These are phyloP conservation scores for Tenualosa ilisha DNA, from an alignment of 2,797 vertebrate genomes.

Conservation along the genomic window DNA sequence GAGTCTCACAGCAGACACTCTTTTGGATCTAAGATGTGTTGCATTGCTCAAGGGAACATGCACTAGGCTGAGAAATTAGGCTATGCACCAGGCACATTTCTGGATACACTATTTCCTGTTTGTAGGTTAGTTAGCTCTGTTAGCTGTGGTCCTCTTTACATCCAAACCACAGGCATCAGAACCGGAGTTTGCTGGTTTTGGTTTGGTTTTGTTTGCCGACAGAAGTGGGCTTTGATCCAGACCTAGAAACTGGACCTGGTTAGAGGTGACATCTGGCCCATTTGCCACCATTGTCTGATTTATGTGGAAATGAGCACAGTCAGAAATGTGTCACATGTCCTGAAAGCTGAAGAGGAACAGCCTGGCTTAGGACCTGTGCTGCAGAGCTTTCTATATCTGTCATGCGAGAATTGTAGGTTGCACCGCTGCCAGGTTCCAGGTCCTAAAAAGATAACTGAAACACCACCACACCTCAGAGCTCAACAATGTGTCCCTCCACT, in stretches of 20 bases:
- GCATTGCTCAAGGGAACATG: neutral
- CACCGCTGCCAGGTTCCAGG: too few species aligned
- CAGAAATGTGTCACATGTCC: neutral
- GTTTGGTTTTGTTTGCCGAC: neutral
- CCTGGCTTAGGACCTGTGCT: neutral
- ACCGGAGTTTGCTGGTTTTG: neutral
- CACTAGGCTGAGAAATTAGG: slow-evolving; percentile 10
- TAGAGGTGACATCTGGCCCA: neutral
- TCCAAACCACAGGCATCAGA: neutral
- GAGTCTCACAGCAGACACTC: neutral
- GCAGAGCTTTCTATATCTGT: neutral
- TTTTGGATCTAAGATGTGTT: neutral
- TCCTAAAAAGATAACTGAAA: too few species aligned
- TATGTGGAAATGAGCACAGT: neutral
- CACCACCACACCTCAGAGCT: too few species aligned
- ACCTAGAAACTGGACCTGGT: neutral
- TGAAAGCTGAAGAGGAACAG: neutral
- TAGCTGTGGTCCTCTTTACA: neutral
- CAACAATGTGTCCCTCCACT: too few species aligned
- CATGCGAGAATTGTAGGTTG: neutral
- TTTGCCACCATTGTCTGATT: neutral
- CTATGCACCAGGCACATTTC: slow-evolving; percentile 23
- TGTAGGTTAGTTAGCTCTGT: neutral
- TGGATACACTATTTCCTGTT: slow-evolving; percentile 8
- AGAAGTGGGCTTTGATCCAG: neutral